A percentile compares a stretch with the other conserved stretches of the same genome.
Evolutionary conservation across 2,113 vertebrate species (phyloP).

Genomic region (Ochotona princeps): DNA sequence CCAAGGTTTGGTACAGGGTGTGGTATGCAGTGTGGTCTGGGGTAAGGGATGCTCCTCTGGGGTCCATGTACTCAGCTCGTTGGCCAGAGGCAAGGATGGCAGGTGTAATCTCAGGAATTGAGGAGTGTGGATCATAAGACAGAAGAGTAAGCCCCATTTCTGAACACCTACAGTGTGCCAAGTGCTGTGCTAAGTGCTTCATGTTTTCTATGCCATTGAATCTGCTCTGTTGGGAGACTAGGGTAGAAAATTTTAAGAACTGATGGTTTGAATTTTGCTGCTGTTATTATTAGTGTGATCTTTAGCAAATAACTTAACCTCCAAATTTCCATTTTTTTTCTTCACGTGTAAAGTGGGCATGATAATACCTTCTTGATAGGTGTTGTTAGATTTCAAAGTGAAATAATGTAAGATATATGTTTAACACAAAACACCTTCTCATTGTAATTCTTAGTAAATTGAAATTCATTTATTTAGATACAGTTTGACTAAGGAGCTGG

Average conservation of each 20-base stretch:
- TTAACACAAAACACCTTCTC: too few relatives aligned
- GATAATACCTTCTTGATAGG: background rate
- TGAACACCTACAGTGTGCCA: too few relatives aligned
- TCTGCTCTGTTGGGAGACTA: accelerated
- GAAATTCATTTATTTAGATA: too few relatives aligned
- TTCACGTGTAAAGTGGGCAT: background rate
- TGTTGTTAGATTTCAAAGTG: background rate
- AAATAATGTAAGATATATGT: background rate
- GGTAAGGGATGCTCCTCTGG: background rate
- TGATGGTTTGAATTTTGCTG: background rate
- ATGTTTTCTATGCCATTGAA: accelerated
- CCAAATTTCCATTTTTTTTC: background rate
- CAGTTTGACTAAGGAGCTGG: too few relatives aligned
- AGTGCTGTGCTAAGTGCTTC: background rate
- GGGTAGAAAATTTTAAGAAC: background rate
- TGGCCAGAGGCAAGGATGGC: background rate
- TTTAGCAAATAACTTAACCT: background rate
- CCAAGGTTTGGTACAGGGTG: background rate
- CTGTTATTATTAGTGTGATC: background rate
- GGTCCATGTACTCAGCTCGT: background rate
- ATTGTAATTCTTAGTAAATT: too few relatives aligned
- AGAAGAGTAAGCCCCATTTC: background rate
- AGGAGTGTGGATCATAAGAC: accelerated
- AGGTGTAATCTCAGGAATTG: background rate
- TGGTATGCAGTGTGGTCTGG: background rate